Evolutionary conservation across 2,113 vertebrate species (phyloP).

Genomic region (Paralichthys olivaceus): DNA sequence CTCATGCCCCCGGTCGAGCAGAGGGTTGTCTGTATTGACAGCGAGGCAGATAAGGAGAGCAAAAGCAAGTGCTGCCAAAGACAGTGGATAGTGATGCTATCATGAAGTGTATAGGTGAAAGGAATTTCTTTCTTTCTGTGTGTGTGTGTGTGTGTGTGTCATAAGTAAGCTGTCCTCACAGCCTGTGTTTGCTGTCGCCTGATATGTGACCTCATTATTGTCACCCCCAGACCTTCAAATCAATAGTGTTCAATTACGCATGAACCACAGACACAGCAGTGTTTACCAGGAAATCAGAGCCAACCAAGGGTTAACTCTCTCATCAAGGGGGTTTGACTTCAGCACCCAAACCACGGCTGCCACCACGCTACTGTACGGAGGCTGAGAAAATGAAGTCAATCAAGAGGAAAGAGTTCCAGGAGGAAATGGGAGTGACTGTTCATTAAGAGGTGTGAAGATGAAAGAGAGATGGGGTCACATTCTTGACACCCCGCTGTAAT

Average conservation of each 20-base stretch:
- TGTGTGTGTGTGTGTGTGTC: constrained; percentile 34
- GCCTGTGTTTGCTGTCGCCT: constrained; percentile 73
- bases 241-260: constrained; percentile 82
- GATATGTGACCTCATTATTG: constrained; percentile 78
- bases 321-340: constrained; percentile 56
- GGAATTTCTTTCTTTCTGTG: too few relatives aligned
- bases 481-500: constrained; percentile 67
- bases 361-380: constrained; percentile 23
- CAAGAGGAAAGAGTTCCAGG: constrained; percentile 42
- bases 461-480: constrained; percentile 66
- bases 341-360: constrained; percentile 32
- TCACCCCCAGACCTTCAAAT: constrained; percentile 73
- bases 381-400: constrained; percentile 50
- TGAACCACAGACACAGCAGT: constrained; percentile 64
- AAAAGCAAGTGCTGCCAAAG: constrained; percentile 69
- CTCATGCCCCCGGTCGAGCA: constrained; percentile 70
- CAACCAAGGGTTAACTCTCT: constrained; percentile 61
- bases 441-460: constrained; percentile 75
- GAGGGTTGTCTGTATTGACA: constrained; percentile 79
- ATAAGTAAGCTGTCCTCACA: constrained; percentile 54
- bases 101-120: constrained; percentile 50
- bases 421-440: constrained; percentile 48
- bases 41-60: constrained; percentile 70
- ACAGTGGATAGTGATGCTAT: constrained; percentile 68
- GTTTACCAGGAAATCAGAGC: constrained; percentile 57